A percentile compares a stretch with the other conserved stretches of the same genome.
phyloP scores from a whole-genome alignment of 2,888 invertebrate species.

The Apodemia mormo region DNA sequence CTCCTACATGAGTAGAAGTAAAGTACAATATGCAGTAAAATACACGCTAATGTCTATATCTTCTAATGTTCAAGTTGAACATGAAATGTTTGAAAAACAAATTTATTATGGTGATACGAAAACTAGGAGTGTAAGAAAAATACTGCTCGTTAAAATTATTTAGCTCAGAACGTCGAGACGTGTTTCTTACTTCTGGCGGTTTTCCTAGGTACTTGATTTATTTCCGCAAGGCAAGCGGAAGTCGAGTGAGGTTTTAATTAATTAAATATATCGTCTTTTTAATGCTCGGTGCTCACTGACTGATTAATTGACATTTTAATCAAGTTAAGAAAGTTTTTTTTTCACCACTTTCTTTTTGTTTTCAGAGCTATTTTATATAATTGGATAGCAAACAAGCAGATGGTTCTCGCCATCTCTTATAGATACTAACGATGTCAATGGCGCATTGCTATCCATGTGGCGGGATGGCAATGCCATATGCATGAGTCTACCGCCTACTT shows the following conservation, averaged over 20 bases:
- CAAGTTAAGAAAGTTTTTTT: not conserved
- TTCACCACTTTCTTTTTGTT: not conserved
- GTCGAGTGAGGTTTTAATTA: conserved; percentile 26
- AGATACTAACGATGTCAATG: too few species aligned
- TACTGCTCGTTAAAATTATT: conserved; percentile 26
- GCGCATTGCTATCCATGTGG: too few species aligned
- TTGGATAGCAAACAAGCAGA: too few species aligned
- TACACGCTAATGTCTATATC: not conserved
- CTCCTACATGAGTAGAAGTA: too few species aligned
- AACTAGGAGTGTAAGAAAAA: conserved; percentile 20
- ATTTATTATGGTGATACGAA: conserved; percentile 16
- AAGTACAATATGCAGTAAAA: not conserved
- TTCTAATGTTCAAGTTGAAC: not conserved
- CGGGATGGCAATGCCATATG: too few species aligned
- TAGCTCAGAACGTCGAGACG: conserved; percentile 21
- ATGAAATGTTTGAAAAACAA: conserved; percentile 6
- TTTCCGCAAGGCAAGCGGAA: conserved; percentile 24
- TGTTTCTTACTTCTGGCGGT: conserved; percentile 24
- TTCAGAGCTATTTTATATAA: not conserved
- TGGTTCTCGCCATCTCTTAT: too few species aligned
- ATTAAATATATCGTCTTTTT: conserved; percentile 27
- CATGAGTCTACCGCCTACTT: too few species aligned
- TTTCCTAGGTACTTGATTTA: conserved; percentile 25
- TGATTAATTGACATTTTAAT: conserved; percentile 12
- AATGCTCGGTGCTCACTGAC: conserved; percentile 2